Percentiles rank a stretch among this genome's conserved stretches.
These are phyloP conservation scores for Lycophotia porphyrea DNA, from an alignment of 2,888 invertebrate species.

Conservation along the genomic window DNA sequence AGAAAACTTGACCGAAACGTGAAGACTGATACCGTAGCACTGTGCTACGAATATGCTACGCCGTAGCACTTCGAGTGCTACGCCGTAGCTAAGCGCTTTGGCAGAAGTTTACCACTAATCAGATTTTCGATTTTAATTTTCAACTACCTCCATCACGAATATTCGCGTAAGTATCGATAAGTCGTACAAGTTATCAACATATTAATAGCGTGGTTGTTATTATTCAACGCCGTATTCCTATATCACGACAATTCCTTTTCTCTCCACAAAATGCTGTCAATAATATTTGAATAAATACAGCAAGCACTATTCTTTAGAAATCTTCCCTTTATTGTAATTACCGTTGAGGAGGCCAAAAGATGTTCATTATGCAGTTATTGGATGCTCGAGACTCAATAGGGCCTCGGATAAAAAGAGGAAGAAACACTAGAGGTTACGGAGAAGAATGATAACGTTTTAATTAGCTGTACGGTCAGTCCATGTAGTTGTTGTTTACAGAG, in stretches of 20 bases:
- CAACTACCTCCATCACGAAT: not conserved
- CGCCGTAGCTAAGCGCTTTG: constrained; percentile 11
- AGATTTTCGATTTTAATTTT: not conserved
- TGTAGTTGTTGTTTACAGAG: not conserved
- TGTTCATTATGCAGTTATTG: constrained; percentile 49
- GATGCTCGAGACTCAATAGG: constrained; percentile 21
- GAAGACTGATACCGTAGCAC: not conserved
- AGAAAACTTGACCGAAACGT: not conserved
- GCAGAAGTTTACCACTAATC: not conserved
- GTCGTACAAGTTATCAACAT: not conserved
- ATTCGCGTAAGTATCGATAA: not conserved
- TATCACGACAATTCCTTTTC: not conserved
- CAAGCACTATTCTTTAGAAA: not conserved
- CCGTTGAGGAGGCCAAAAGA: constrained; percentile 6
- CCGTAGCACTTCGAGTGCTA: constrained; percentile 11
- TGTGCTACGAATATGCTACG: constrained; percentile 19
- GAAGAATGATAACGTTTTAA: constrained; percentile 7
- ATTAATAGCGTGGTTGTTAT: not conserved
- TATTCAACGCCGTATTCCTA: not conserved
- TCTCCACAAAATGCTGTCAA: not conserved
- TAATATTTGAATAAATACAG: constrained; percentile 5
- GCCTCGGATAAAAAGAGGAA: not conserved
- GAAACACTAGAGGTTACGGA: not conserved
- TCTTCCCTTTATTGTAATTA: constrained; percentile 26
- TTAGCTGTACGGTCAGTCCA: not conserved